phyloP scores from a whole-genome alignment of 1,140 invertebrate genomes.

The Stegodyphus mimosarum region DNA sequence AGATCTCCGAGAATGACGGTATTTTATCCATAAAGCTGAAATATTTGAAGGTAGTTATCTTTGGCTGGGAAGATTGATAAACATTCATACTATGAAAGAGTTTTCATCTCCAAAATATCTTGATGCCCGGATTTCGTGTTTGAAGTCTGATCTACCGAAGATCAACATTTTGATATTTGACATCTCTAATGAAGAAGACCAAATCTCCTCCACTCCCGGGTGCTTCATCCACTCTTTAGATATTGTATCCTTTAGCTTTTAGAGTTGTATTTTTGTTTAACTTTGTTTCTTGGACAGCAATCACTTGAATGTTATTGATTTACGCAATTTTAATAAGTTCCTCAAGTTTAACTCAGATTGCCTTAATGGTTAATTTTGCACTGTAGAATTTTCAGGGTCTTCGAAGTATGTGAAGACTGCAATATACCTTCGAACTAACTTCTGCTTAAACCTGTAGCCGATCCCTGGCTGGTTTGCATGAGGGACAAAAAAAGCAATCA shows the following conservation, averaged over 20 bases:
- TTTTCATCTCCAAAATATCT: too few species aligned
- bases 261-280: background rate
- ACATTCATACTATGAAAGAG: background rate
- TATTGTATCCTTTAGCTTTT: background rate
- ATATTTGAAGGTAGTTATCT: background rate
- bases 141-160: too few species aligned
- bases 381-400: background rate
- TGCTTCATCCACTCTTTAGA: background rate
- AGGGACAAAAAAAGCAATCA: too few species aligned
- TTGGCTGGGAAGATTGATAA: background rate
- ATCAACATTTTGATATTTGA: too few species aligned
- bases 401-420: background rate
- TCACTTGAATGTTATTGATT: background rate
- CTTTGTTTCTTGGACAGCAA: background rate
- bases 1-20: background rate
- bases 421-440: background rate
- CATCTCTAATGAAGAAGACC: too few species aligned
- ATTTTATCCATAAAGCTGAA: background rate
- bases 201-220: background rate
- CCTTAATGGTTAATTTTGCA: background rate
- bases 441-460: background rate
- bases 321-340: background rate
- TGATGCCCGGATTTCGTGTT: too few species aligned
- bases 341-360: background rate
- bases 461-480: background rate